Evolutionary conservation across 2,888 invertebrate genomes (phyloP).

Genomic region (Protophormia terraenovae): DNA sequence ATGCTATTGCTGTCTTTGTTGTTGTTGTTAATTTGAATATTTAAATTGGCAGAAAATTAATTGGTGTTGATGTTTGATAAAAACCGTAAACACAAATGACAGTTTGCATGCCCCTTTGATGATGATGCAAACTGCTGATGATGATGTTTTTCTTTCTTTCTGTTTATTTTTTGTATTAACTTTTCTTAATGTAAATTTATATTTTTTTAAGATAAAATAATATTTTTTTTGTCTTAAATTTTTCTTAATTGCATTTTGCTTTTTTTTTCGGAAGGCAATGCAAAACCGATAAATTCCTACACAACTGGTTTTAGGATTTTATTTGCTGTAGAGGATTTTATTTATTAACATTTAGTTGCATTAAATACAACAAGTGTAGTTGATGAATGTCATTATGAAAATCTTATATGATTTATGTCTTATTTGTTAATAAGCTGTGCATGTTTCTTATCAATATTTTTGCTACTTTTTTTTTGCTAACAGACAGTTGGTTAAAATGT

Average conservation of each 20-base stretch:
- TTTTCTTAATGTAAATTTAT: constrained; percentile 7
- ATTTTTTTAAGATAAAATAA: constrained; percentile 30
- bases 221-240: not conserved
- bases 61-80: constrained; percentile 67
- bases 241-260: constrained; percentile 46
- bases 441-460: constrained; percentile 60
- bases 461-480: not conserved
- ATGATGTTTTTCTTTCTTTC: not conserved
- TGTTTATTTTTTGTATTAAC: not conserved
- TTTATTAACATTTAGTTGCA: not conserved
- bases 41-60: constrained; percentile 64
- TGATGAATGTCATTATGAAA: constrained; percentile 58
- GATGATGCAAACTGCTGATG: constrained; percentile 40
- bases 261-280: not conserved
- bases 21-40: constrained; percentile 48
- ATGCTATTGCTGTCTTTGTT: not conserved
- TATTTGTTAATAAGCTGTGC: constrained; percentile 47
- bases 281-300: constrained; percentile 44
- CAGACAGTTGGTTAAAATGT: not conserved
- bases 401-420: constrained; percentile 58
- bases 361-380: constrained; percentile 31
- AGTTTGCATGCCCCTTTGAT: constrained; percentile 65
- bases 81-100: constrained; percentile 62
- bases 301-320: constrained; percentile 40
- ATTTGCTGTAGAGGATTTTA: not conserved